Evolutionary conservation across 2,888 invertebrate genomes (phyloP).

Genomic region (Cosmia pyralina): DNA sequence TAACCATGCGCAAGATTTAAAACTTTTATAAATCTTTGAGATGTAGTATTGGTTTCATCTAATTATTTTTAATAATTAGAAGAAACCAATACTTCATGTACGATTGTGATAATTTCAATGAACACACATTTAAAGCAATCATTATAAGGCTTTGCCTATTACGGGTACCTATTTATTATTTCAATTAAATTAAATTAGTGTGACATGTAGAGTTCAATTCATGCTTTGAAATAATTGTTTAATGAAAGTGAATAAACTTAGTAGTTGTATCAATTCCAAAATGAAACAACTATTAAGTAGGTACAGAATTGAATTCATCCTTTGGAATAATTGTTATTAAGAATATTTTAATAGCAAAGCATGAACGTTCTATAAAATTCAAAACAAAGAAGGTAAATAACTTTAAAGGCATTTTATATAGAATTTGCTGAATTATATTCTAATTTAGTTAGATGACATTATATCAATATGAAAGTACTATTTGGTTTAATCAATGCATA

Average conservation of each 20-base stretch:
- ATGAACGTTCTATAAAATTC: too few relatives aligned
- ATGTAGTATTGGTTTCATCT: not conserved
- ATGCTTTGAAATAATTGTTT: not conserved
- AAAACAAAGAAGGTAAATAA: too few relatives aligned
- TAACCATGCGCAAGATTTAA: not conserved
- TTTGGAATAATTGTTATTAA: too few relatives aligned
- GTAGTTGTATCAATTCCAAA: not conserved
- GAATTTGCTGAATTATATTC: not conserved
- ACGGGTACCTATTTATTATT: not conserved
- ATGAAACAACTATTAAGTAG: too few relatives aligned
- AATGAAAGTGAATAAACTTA: not conserved
- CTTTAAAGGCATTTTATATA: not conserved
- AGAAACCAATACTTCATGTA: too few relatives aligned
- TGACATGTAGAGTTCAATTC: not conserved
- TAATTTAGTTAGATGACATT: not conserved
- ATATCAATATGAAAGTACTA: conserved; percentile 1
- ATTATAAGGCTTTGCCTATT: not conserved
- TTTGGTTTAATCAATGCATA: not conserved
- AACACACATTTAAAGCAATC: not conserved
- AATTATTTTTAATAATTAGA: too few relatives aligned
- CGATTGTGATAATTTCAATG: not conserved
- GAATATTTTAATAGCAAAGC: too few relatives aligned
- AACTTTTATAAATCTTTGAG: not conserved
- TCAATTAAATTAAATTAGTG: not conserved
- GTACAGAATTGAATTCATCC: too few relatives aligned